These are phyloP conservation scores for Cassiopea andromeda DNA, from an alignment of 30 jellyfish, hydroid and myxozoan genomes.

Conservation along the genomic window DNA sequence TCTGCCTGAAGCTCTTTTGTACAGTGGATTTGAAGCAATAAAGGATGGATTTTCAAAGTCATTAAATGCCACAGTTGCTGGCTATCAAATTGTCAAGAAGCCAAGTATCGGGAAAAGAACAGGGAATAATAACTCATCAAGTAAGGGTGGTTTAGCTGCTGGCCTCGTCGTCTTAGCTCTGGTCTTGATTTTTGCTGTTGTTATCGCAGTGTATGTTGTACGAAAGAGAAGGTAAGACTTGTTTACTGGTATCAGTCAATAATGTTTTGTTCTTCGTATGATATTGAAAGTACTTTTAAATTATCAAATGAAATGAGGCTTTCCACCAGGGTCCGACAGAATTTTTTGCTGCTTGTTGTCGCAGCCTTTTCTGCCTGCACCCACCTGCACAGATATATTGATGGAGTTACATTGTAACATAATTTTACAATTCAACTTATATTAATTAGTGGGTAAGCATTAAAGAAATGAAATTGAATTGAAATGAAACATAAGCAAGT, in stretches of 20 bases:
- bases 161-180: slow-evolving; percentile 20
- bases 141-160: slow-evolving; percentile 28
- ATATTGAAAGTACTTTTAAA: no score
- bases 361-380: no score
- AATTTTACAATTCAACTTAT: no score
- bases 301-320: no score
- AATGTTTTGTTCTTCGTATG: no score
- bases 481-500: no score
- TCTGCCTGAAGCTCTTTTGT: neutral
- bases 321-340: no score
- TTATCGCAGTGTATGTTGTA: neutral
- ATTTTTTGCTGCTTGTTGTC: no score
- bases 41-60: slow-evolving; percentile 19
- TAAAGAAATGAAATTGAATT: no score
- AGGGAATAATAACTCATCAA: neutral
- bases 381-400: no score
- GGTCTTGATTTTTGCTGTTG: neutral
- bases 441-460: no score
- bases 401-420: no score
- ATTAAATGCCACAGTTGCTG: neutral
- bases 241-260: neutral
- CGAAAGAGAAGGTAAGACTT: slow-evolving; percentile 28
- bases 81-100: neutral
- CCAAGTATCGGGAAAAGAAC: neutral
- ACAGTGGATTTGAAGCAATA: slow-evolving; percentile 18